Conservation (phyloP, 2,797 vertebrate species). For the Centroberyx gerrardi region DNA sequence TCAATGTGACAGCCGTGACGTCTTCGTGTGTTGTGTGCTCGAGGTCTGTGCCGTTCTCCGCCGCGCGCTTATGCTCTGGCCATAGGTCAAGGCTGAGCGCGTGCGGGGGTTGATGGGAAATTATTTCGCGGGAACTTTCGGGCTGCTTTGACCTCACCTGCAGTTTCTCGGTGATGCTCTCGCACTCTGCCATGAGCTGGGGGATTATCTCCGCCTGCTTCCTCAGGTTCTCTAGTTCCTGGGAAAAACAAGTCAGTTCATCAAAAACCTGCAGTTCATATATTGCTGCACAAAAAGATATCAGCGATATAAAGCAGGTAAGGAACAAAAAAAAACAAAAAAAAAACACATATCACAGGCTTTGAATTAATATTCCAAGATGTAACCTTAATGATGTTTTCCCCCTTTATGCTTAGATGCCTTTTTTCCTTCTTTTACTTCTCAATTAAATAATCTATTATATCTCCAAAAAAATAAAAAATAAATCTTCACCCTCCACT, state of each 20-base stretch:
- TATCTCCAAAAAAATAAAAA: not conserved
- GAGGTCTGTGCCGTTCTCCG: conserved; percentile 2
- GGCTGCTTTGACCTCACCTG: conserved; percentile 85
- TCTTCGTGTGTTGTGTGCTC: conserved; percentile 17
- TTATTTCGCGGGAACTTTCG: conserved; percentile 7
- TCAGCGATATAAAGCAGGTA: not conserved
- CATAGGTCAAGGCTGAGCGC: conserved; percentile 12
- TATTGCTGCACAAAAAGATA: not conserved
- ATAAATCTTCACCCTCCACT: not conserved
- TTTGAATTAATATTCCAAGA: not conserved
- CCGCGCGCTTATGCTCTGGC: conserved; percentile 12
- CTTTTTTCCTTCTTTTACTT: not conserved
- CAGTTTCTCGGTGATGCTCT: conserved; percentile 90
- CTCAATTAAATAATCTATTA: not conserved
- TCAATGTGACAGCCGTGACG: conserved; percentile 16
- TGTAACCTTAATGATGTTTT: conserved; percentile 3
- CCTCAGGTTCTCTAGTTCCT: conserved; percentile 96
- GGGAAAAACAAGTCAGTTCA: conserved; percentile 11
- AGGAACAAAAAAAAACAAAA: not conserved
- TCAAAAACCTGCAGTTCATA: not conserved
- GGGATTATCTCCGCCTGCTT: conserved; percentile 97
- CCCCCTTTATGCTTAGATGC: not conserved
- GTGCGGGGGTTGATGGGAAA: not conserved
- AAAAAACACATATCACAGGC: not conserved
- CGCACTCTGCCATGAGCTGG: conserved; percentile 95